A percentile compares a stretch with the other conserved stretches of the same genome.
Conservation (phyloP, 2,888 invertebrate species). For the Lasioglossum lativentre region DNA sequence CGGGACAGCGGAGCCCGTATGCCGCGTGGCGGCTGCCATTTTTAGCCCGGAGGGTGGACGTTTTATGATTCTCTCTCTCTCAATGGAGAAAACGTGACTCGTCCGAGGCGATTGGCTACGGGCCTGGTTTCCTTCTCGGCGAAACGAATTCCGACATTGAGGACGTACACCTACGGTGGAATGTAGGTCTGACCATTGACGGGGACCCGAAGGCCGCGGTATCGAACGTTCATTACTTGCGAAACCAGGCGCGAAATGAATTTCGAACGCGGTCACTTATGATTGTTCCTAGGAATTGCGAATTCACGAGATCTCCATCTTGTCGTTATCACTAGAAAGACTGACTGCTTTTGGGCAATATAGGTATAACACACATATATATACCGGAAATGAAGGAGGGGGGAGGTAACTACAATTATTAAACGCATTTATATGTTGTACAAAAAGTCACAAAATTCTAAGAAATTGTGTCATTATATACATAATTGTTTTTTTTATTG, state of each 20-base stretch:
- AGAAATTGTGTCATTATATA: no score
- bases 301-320: background rate
- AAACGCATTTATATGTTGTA: no score
- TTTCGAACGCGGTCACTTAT: background rate
- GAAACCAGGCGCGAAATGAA: background rate
- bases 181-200: constrained; percentile 61
- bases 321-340: no score
- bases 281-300: background rate
- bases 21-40: constrained; percentile 39
- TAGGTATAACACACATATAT: no score
- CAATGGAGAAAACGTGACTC: background rate
- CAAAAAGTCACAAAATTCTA: no score
- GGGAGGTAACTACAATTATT: no score
- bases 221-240: constrained; percentile 34
- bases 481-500: no score
- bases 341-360: no score
- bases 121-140: constrained; percentile 36
- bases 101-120: background rate
- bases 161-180: constrained; percentile 53
- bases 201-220: constrained; percentile 51
- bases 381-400: no score
- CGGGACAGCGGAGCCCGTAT: constrained; percentile 49
- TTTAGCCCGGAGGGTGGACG: constrained; percentile 23
- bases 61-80: background rate
- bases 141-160: constrained; percentile 51